Base-by-base conservation (phyloP, 2,113 vertebrate species). In the Cricetomys ansorgei region DNA sequence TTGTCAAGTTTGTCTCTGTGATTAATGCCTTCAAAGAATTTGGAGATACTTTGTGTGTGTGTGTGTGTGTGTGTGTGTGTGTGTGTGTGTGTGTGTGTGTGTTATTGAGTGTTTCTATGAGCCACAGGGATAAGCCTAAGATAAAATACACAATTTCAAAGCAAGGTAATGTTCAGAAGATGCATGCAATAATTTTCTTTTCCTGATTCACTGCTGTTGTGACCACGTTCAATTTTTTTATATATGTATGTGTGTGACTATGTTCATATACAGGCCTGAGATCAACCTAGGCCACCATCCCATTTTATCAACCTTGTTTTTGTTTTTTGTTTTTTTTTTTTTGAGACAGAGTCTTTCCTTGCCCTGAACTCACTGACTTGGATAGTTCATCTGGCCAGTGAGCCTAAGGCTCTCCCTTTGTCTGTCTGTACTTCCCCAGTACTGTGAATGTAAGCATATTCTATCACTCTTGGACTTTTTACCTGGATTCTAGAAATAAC, bases 21-120 rank as follows among this genome's bases (percentile, higher is more conserved):
- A 62, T 89, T 89, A 96, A 94, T 89, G 67, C 17, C 50, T 95
- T 92, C 95, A 75, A 96, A 96, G 77, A 80, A 31, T 40, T 7
- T 55, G 59, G 62, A 70, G 50, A 89, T 0, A 55, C 16, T 53
- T 34, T 50, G 75, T 27, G 27, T 11, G 70, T 45, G 67, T 23
- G 29, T 72, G 59, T 67, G 53, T 83, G 91, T 55, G 8, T 70
- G 62, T 13, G 43, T 87, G 90, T 64, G 16, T 55, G 23, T 45
- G 75, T 48, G 19, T 80, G 50, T 50, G 13, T 76, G 27, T 50
- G 73, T 76, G 45, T 76, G 45, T 76, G 29, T 17, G 3, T 50
- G 13, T 76, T 27, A 55, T 34, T 80, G 17, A 4, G 1, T 83
- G 55, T 62, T 29, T 59, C 7, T 84, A 2, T 45, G 57, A 59